Conservation (phyloP, 2,888 invertebrate species). For the Magallana nippona region DNA sequence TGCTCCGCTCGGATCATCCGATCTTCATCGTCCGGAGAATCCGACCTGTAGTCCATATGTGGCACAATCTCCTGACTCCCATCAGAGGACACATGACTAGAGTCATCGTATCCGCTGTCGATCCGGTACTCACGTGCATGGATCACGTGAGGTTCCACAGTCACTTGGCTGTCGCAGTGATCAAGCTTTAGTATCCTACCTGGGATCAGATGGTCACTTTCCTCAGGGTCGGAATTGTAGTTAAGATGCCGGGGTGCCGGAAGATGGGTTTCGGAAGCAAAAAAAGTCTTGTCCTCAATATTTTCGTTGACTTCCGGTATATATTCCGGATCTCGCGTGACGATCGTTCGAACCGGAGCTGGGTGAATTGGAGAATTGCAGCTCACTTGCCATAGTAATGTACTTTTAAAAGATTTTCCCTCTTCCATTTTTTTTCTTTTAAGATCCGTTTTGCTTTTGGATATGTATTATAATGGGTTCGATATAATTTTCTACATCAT, state of each 20-base stretch:
- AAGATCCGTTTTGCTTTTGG: neutral
- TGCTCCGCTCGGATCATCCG: constrained; percentile 22
- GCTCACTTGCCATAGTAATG: constrained; percentile 28
- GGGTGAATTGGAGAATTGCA: neutral
- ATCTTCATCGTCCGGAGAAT: neutral
- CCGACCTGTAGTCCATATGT: constrained; percentile 31
- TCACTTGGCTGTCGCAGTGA: constrained; percentile 7
- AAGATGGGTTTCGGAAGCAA: constrained; percentile 36
- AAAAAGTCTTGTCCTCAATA: constrained; percentile 31
- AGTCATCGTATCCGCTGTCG: constrained; percentile 34
- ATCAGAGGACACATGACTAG: constrained; percentile 21
- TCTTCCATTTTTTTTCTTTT: neutral
- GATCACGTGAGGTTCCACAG: neutral
- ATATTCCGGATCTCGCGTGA: constrained; percentile 20
- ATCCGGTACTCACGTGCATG: constrained; percentile 13
- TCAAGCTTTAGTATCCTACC: neutral
- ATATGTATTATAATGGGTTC: neutral
- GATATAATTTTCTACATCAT: constrained; percentile 11
- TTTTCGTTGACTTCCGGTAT: neutral
- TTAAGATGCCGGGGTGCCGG: constrained; percentile 28
- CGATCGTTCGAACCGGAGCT: neutral
- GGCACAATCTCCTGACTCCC: constrained; percentile 31
- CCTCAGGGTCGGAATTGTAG: neutral
- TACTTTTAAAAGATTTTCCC: neutral
- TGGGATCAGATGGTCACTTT: neutral